Evolutionary conservation across 2,113 vertebrate genomes (phyloP).

Genomic region (Clarias magur): DNA sequence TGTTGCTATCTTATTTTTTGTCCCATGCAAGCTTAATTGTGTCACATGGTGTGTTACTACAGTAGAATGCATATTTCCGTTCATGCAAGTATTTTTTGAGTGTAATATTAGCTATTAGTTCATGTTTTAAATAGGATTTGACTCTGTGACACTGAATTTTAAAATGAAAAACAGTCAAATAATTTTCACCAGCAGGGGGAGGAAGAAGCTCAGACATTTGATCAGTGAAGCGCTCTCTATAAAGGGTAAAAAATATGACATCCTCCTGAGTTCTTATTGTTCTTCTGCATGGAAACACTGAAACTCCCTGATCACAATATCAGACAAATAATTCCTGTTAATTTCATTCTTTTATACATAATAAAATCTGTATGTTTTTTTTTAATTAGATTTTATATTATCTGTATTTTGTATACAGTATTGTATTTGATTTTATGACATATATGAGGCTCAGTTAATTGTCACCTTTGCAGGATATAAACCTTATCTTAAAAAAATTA

Average conservation of each 20-base stretch:
- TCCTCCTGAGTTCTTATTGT: neutral
- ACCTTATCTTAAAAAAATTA: neutral
- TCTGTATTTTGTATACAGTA: too few relatives aligned
- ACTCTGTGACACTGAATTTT: neutral
- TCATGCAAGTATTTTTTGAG: neutral
- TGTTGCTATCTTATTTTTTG: neutral
- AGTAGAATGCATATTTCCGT: neutral
- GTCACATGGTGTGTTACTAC: neutral
- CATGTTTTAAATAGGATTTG: neutral
- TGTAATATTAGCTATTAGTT: neutral
- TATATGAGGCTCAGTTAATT: neutral
- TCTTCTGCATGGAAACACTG: neutral
- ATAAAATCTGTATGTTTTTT: too few relatives aligned
- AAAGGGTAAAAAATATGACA: neutral
- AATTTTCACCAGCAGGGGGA: slow-evolving; percentile 36
- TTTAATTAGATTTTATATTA: too few relatives aligned
- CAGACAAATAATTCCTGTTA: neutral
- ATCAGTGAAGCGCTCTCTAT: neutral
- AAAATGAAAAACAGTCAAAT: neutral
- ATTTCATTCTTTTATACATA: neutral
- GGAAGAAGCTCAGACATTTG: neutral
- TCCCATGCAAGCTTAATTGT: neutral
- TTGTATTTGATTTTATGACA: neutral
- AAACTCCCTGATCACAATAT: neutral
- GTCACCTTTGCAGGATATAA: neutral